Conservation (phyloP, 2,888 invertebrate genomes). For the Drosophila hawaiiensis region DNA sequence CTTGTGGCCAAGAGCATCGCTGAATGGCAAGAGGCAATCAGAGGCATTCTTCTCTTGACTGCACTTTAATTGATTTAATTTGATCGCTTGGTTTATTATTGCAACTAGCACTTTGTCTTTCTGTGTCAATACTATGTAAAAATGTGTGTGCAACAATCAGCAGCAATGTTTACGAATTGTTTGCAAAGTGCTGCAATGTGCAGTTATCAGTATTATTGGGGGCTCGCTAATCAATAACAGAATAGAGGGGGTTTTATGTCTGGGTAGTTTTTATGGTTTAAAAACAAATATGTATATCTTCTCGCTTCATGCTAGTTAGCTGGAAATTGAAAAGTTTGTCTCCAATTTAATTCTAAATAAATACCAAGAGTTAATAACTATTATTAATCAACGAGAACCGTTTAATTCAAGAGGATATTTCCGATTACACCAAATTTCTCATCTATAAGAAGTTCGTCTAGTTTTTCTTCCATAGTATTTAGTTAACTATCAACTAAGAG, state of each 20-base stretch:
- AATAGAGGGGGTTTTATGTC: not conserved
- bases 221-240: not conserved
- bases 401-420: not conserved
- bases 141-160: conserved; percentile 45
- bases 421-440: conserved; percentile 26
- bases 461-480: not conserved
- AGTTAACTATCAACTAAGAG: not conserved
- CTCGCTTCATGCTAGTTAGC: not conserved
- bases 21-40: conserved; percentile 61
- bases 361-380: not conserved
- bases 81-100: conserved; percentile 75
- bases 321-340: not conserved
- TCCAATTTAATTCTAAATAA: not conserved
- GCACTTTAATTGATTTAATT: conserved; percentile 77
- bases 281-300: not conserved
- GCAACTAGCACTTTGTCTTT: conserved; percentile 73
- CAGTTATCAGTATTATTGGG: not conserved
- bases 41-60: conserved; percentile 56
- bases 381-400: not conserved
- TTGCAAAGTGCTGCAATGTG: conserved; percentile 2
- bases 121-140: conserved; percentile 73
- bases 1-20: not conserved
- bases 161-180: conserved; percentile 30
- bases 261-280: not conserved
- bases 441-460: not conserved